phyloP scores from a whole-genome alignment of 1,140 invertebrate genomes.

The Papilio aristodemus region DNA sequence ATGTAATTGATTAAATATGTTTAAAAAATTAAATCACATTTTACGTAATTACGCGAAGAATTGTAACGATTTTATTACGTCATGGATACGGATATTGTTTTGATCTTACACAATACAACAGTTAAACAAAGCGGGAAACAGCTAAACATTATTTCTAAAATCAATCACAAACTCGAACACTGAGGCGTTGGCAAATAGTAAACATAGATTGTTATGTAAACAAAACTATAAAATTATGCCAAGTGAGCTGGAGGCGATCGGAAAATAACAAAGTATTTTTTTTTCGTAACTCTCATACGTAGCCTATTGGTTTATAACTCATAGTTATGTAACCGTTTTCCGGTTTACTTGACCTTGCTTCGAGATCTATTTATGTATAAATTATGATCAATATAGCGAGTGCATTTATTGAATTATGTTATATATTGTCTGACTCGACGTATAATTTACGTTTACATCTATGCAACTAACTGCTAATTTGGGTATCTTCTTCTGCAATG shows the following conservation, averaged over 20 bases:
- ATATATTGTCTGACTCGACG: not conserved
- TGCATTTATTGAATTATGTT: slow-evolving; percentile 6
- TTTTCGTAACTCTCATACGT: not conserved
- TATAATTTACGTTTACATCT: too few species aligned
- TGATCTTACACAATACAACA: slow-evolving; percentile 15
- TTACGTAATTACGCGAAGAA: too few species aligned
- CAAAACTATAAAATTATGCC: slow-evolving; percentile 19
- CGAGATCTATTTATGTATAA: not conserved
- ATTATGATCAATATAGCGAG: slow-evolving; percentile 6
- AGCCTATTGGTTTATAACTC: not conserved
- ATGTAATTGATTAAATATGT: too few species aligned
- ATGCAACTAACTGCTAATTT: too few species aligned
- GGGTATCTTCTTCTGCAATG: too few species aligned
- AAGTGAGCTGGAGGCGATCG: not conserved
- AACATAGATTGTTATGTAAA: slow-evolving; percentile 2
- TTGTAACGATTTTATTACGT: not conserved
- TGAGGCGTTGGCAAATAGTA: not conserved
- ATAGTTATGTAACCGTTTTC: slow-evolving; percentile 10
- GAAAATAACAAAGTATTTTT: slow-evolving; percentile 4
- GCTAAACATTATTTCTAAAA: not conserved
- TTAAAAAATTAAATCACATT: too few species aligned
- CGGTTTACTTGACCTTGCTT: slow-evolving; percentile 11
- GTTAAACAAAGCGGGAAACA: not conserved
- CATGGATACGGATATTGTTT: not conserved
- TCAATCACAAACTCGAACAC: not conserved